Percentiles rank a stretch among this genome's conserved stretches.
Conservation (phyloP, 2,113 vertebrate species). For the Scalopus aquaticus region DNA sequence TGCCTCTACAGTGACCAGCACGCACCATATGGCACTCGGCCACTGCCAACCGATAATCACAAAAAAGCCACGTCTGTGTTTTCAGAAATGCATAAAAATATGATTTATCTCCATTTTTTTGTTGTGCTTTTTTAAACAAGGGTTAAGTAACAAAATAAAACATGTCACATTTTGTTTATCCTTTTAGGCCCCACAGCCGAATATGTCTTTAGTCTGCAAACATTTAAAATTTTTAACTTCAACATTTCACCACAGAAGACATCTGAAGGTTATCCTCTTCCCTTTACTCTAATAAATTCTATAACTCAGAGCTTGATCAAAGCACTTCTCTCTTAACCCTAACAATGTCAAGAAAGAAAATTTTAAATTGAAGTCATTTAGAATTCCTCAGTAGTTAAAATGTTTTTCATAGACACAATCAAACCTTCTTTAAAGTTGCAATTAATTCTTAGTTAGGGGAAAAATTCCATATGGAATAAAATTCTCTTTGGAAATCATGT, state of each 20-base stretch:
- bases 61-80: constrained; percentile 75
- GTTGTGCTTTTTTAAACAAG: constrained; percentile 84
- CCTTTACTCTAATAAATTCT: constrained; percentile 87
- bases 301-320: constrained; percentile 87
- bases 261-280: constrained; percentile 91
- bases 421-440: constrained; percentile 85
- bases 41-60: constrained; percentile 71
- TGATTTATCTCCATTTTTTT: constrained; percentile 86
- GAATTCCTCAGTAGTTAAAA: constrained; percentile 85
- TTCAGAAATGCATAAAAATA: constrained; percentile 82
- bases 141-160: constrained; percentile 88
- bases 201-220: constrained; percentile 88
- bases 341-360: constrained; percentile 87
- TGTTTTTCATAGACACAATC: constrained; percentile 84
- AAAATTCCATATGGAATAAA: constrained; percentile 87
- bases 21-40: constrained; percentile 55
- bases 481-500: constrained; percentile 88
- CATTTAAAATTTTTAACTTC: constrained; percentile 89
- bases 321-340: constrained; percentile 82
- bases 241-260: constrained; percentile 89
- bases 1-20: constrained; percentile 70
- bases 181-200: constrained; percentile 80
- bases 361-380: constrained; percentile 87
- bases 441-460: constrained; percentile 86
- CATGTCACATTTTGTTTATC: constrained; percentile 87